phyloP scores from a whole-genome alignment of 2,888 invertebrate species.

The Ophion obscuratus region DNA sequence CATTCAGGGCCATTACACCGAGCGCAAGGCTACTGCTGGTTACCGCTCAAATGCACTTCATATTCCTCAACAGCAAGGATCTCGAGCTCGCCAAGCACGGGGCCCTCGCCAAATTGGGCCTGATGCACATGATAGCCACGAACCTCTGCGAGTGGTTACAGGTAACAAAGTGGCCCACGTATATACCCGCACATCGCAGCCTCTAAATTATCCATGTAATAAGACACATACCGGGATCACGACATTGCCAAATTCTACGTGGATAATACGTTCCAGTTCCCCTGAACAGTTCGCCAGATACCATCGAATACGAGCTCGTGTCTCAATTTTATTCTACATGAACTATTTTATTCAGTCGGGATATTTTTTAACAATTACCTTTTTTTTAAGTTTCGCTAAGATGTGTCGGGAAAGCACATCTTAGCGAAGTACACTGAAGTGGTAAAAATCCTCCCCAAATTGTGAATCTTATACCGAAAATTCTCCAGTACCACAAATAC shows the following conservation, averaged over 20 bases:
- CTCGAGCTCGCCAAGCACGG: constrained; percentile 88
- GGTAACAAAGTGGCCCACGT: constrained; percentile 83
- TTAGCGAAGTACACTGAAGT: too few species aligned
- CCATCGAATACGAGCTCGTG: too few species aligned
- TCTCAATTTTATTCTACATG: too few species aligned
- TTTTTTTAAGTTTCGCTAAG: too few species aligned
- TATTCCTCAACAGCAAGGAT: constrained; percentile 94
- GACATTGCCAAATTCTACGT: constrained; percentile 17
- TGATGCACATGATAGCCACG: constrained; percentile 97
- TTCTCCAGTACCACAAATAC: too few species aligned
- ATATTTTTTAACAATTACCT: too few species aligned
- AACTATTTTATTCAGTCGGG: too few species aligned
- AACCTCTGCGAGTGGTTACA: constrained; percentile 97
- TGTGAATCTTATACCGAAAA: too few species aligned
- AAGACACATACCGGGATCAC: constrained; percentile 44
- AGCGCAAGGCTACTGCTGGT: constrained; percentile 93
- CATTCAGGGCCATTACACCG: constrained; percentile 90
- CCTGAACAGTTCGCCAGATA: too few species aligned
- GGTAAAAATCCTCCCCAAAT: too few species aligned
- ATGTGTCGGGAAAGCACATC: too few species aligned
- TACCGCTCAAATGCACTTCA: constrained; percentile 96
- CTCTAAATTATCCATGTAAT: constrained; percentile 35
- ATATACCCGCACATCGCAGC: not conserved
- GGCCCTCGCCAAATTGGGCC: constrained; percentile 92
- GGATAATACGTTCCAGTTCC: too few species aligned